These are phyloP conservation scores for Suillia variegata DNA, from an alignment of 2,888 invertebrate genomes.

Conservation along the genomic window DNA sequence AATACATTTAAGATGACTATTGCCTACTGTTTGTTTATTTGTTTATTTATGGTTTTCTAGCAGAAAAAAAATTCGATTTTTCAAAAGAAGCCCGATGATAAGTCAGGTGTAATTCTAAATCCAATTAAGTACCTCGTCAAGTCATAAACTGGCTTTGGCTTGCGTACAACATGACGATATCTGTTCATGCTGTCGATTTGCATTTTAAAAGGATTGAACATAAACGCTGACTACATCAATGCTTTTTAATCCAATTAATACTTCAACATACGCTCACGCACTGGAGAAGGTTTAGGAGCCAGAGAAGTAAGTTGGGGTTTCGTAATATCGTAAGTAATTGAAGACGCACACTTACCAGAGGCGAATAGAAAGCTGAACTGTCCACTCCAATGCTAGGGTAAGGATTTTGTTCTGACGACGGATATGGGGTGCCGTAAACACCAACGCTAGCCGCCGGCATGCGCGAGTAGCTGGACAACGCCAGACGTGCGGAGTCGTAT, in stretches of 20 bases:
- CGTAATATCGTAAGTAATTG: not conserved
- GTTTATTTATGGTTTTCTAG: too few species aligned
- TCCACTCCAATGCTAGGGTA: constrained; percentile 92
- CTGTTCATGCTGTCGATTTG: constrained; percentile 41
- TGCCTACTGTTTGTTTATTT: too few species aligned
- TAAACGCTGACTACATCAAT: too few species aligned
- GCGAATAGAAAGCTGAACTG: constrained; percentile 94
- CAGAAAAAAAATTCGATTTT: too few species aligned
- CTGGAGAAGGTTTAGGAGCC: not conserved
- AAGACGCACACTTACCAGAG: constrained; percentile 77
- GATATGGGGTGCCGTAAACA: constrained; percentile 86
- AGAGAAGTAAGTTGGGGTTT: not conserved
- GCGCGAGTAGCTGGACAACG: constrained; percentile 81
- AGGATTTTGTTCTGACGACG: constrained; percentile 89
- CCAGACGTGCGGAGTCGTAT: constrained; percentile 86
- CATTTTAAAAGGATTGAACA: constrained; percentile 39
- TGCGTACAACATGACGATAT: constrained; percentile 34
- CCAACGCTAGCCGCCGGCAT: constrained; percentile 77
- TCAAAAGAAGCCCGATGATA: constrained; percentile 24
- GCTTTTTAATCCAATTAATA: constrained; percentile 44
- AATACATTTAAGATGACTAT: too few species aligned
- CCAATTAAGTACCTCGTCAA: constrained; percentile 19
- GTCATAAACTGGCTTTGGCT: constrained; percentile 27
- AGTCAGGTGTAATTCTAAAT: constrained; percentile 12
- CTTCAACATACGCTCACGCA: not conserved